Percentiles rank a stretch among this genome's conserved stretches.
Evolutionary conservation across 2,797 vertebrate genomes (phyloP).

Genomic region (Tauraco hartlaubi): DNA sequence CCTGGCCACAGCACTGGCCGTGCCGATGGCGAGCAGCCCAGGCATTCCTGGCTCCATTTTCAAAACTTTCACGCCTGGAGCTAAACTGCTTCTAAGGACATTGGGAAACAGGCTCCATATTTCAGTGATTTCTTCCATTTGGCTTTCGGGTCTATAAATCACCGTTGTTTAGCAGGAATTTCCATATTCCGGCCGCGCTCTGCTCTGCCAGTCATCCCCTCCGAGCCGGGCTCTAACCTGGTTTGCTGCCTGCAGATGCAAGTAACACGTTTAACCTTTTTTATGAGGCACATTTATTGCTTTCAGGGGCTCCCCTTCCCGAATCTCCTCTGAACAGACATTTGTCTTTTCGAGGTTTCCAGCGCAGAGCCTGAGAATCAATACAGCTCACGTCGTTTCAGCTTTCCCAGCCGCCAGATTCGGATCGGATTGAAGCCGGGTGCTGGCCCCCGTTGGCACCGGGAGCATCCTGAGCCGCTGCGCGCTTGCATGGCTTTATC

Average conservation of each 20-base stretch:
- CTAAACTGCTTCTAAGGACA: not conserved
- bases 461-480: not conserved
- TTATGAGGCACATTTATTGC: conserved; percentile 24
- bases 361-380: not conserved
- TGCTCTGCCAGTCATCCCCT: not conserved
- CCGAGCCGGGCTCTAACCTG: not conserved
- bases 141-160: not conserved
- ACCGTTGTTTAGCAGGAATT: not conserved
- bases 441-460: not conserved
- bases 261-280: conserved; percentile 35
- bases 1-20: not conserved
- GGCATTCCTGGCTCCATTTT: not conserved
- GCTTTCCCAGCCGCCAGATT: not conserved
- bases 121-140: not conserved
- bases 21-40: fast-evolving
- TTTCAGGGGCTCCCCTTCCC: conserved; percentile 2
- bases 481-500: not conserved
- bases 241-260: not conserved
- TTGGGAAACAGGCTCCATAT: not conserved
- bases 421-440: not conserved
- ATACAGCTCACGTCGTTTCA: not conserved
- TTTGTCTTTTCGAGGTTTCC: conserved; percentile 6
- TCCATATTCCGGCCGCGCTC: not conserved
- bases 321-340: not conserved
- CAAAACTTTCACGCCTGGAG: not conserved